phyloP scores from a whole-genome alignment of 2,888 invertebrate genomes.

The Lasioglossum oenotherae region DNA sequence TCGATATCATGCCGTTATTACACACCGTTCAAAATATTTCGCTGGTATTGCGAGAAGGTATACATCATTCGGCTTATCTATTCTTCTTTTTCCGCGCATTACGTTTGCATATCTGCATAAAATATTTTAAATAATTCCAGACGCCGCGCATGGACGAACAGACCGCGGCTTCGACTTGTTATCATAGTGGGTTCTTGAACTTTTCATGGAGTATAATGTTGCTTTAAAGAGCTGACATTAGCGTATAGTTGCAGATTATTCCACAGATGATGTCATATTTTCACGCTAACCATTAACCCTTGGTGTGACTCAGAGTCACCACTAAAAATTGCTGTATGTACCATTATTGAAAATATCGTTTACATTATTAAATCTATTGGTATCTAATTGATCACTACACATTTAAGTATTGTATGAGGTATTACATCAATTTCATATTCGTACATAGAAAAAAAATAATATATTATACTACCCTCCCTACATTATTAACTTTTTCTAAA shows the following conservation, averaged over 20 bases:
- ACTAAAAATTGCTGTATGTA: too few species aligned
- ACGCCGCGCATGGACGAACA: background rate
- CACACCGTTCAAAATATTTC: constrained; percentile 45
- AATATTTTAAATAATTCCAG: background rate
- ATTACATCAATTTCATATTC: too few species aligned
- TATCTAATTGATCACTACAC: too few species aligned
- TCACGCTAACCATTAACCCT: background rate
- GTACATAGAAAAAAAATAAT: too few species aligned
- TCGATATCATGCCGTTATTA: constrained; percentile 48
- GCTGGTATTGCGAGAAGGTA: constrained; percentile 27
- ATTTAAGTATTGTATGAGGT: too few species aligned
- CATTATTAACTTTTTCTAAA: too few species aligned
- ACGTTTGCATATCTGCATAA: constrained; percentile 20
- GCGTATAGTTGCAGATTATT: background rate
- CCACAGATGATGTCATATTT: background rate
- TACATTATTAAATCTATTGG: too few species aligned
- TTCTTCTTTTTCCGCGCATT: background rate
- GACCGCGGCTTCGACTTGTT: background rate
- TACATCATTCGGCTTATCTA: constrained; percentile 1
- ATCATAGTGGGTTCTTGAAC: background rate
- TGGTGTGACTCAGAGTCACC: too few species aligned
- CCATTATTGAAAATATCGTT: too few species aligned
- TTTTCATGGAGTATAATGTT: background rate
- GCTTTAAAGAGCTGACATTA: background rate
- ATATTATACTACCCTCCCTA: too few species aligned